These are phyloP conservation scores for Tarsius wallacei DNA, from an alignment of 2,797 vertebrate species.

Conservation along the genomic window DNA sequence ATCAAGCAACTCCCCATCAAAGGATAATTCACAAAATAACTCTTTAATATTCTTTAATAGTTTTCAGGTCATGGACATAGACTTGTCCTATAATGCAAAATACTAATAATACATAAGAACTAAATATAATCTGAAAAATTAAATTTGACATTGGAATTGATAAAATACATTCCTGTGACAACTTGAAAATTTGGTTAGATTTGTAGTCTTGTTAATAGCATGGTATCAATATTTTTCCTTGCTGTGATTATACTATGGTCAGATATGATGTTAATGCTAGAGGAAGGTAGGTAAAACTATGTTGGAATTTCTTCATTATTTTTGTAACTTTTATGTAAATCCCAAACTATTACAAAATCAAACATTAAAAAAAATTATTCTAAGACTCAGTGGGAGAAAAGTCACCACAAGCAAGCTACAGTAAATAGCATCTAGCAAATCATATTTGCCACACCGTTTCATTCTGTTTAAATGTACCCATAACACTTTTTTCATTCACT, in stretches of 20 bases:
- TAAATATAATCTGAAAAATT: too few species aligned
- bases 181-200: too few species aligned
- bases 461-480: too few species aligned
- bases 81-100: too few species aligned
- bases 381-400: neutral
- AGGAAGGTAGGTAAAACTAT: neutral
- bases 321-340: neutral
- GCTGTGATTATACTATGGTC: neutral
- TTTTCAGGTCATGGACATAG: neutral
- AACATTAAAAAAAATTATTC: neutral
- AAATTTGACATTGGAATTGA: too few species aligned
- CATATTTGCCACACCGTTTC: too few species aligned
- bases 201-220: neutral
- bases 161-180: neutral
- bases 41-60: neutral
- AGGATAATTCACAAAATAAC: neutral
- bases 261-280: neutral
- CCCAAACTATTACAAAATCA: neutral
- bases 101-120: neutral
- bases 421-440: fast-evolving
- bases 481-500: neutral
- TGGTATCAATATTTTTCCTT: neutral
- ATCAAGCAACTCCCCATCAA: neutral
- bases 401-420: too few species aligned
- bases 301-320: neutral